Evolutionary conservation across 37 sponge, comb jelly and placozoan genomes (phyloP), one percentile per base, ranked within the genome.

Genomic region (Cliona cf. orientalis): DNA sequence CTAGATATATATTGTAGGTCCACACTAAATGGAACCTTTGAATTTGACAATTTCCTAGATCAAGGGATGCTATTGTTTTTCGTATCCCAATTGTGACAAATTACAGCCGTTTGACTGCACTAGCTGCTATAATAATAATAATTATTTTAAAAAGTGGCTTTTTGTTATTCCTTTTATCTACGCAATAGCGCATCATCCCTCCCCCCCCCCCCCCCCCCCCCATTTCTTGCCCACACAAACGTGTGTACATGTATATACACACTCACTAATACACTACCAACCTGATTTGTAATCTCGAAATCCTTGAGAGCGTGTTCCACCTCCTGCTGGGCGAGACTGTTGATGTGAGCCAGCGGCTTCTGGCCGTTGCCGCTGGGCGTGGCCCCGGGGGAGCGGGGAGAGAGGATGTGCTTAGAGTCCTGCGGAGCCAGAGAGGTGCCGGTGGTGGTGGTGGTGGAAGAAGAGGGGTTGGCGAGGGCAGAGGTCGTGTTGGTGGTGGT

Each of bases 261-360:
- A 45, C 14, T 9, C 31, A 2, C n/a, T 56, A 35, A 64, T 41
- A 65, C 58, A 69, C 9, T 17, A 35, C 71, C 12, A 34, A 71
- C 82, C 75, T 82, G 49, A 9, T 82, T 78, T 23, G 79, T 78
- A 31, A 91, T 83, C 39, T 82, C 77, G 11, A 91, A 40, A 29
- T 86, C 87, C 33, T 82, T 82, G n/a, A 91, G 23, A 25, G 92
- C 87, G 29, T 62, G 65, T 6, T 83, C 70, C 6, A 91, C 60
- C 46, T 86, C 84, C 0, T 36, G 5, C 42, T 46, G 42, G 28
- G 86, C 86, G 2, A 61, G 23, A 32, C 36, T 73, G 67, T 80
- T 64, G 43, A 90, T 55, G 31, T 65, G 58, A 5, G 44, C 1
- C 28, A 4, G 6, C n/a, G 44, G 55, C 42, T 6, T 5, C 32